These are phyloP conservation scores for Dromiciops gliroides DNA, from an alignment of 2,113 vertebrate species.

Conservation along the genomic window DNA sequence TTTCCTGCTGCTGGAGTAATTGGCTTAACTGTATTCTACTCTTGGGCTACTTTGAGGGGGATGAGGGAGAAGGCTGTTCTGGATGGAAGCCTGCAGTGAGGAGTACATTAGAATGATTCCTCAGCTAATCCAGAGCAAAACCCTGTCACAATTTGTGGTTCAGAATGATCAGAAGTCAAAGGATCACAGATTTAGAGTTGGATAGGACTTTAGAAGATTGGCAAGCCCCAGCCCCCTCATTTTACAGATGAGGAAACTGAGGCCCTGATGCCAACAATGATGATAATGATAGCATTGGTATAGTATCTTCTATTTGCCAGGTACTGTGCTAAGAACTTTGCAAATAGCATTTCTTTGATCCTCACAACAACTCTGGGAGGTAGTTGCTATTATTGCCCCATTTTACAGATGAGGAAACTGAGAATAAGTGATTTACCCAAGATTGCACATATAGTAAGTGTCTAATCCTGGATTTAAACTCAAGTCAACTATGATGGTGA, in stretches of 20 bases:
- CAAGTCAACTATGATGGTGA: not conserved
- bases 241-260: not conserved
- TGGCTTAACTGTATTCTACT: not conserved
- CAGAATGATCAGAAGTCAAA: not conserved
- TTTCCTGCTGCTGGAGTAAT: conserved; percentile 1
- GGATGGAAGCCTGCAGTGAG: not conserved
- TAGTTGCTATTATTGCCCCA: not conserved
- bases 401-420: not conserved
- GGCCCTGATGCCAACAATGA: not conserved
- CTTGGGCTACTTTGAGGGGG: not conserved
- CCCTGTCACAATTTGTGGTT: not conserved
- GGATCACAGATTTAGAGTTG: not conserved
- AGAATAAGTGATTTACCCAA: not conserved
- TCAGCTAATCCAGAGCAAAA: not conserved
- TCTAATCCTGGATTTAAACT: not conserved
- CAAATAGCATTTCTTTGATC: not conserved
- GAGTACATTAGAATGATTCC: not conserved
- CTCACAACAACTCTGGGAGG: not conserved
- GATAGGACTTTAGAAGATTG: not conserved
- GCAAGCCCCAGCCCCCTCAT: not conserved
- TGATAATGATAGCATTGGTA: not conserved
- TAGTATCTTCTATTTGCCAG: not conserved
- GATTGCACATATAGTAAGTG: not conserved
- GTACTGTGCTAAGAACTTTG: not conserved
- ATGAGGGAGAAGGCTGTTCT: not conserved